Base-by-base conservation (phyloP, 2,888 invertebrate genomes). In the Chymomyza procnemis region DNA sequence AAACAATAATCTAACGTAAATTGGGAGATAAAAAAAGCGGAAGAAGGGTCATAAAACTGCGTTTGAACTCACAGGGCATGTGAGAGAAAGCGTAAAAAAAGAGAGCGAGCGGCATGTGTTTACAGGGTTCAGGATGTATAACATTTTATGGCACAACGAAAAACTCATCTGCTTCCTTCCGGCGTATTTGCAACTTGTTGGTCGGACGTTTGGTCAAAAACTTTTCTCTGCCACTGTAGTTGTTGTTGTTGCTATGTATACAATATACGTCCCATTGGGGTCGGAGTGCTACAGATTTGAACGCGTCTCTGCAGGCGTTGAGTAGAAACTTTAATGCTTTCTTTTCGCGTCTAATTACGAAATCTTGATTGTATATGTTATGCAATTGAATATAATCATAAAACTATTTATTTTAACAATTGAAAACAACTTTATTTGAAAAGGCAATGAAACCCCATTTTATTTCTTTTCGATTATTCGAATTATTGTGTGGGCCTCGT, bases 1-100 rank as follows among this genome's bases (percentile, higher is more conserved):
- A 84, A 81, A 77, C 76, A 84, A 81, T 81, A 84, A 80, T 81
- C 75, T 76, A 78, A 80, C 73, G 85, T 78, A 85, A 82, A 82
- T 85, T 82, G 76, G 72, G 80, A 78, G 78, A 85, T 81, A 82
- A 85, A 85, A 85, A 79, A 70, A 82, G 62, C 78, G 85, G 80
- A 81, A 81, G 85, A 77, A 69, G 72, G 74, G 61, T 73, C 73
- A 80, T 78, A 83, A 80, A n/a, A 62, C 79, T 75, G 79, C 80
- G 78, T 83, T 79, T 83, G 73, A 78, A 82, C 70, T 72, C 68
- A 50, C n/a, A n/a, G 34, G 34, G 12, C 34, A 12, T 41, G 34
- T 41, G 34, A 41, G 34, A 41, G 34, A 41, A 41, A 41, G 34
- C 34, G 34, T 41, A 41, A 41, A 41, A 41, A n/a, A 34, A 41